Conservation (phyloP, 2,888 invertebrate genomes). For the Microchrysa polita region DNA sequence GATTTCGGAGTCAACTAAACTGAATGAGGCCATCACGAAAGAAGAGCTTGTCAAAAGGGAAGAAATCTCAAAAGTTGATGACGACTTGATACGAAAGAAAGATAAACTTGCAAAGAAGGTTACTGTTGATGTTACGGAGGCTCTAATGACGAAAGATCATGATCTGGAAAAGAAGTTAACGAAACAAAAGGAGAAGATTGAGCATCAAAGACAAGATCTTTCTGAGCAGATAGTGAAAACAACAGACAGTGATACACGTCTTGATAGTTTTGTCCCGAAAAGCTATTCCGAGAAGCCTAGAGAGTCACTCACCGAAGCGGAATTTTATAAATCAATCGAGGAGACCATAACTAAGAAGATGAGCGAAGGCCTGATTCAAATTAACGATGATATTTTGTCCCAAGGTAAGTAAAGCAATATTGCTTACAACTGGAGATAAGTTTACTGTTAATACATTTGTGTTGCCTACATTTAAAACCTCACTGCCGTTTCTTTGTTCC, state of each 20-base stretch:
- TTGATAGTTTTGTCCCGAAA: conserved; percentile 52
- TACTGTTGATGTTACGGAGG: conserved; percentile 36
- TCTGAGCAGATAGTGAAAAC: conserved; percentile 43
- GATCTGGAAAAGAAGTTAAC: conserved; percentile 49
- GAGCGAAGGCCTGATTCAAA: conserved; percentile 61
- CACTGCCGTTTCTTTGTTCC: conserved; percentile 34
- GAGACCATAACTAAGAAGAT: conserved; percentile 62
- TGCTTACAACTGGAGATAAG: too few species aligned
- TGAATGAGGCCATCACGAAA: conserved; percentile 16
- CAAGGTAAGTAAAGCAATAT: conserved; percentile 46
- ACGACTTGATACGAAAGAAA: conserved; percentile 3
- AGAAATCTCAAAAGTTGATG: conserved; percentile 21
- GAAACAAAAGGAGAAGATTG: conserved; percentile 51
- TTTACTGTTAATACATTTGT: too few species aligned
- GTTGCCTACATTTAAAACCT: too few species aligned
- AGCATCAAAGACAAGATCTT: conserved; percentile 39
- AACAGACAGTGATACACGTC: conserved; percentile 33
- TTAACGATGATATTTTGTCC: conserved; percentile 57
- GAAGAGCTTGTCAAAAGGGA: conserved; percentile 9
- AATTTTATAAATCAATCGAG: conserved; percentile 62
- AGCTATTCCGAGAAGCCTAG: conserved; percentile 56
- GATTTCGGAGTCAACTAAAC: conserved; percentile 12
- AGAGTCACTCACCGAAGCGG: conserved; percentile 62
- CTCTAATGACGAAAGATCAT: conserved; percentile 43
- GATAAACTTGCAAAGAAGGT: conserved; percentile 15